Evolutionary conservation across 2,888 invertebrate genomes (phyloP).

Genomic region (Labia minor): DNA sequence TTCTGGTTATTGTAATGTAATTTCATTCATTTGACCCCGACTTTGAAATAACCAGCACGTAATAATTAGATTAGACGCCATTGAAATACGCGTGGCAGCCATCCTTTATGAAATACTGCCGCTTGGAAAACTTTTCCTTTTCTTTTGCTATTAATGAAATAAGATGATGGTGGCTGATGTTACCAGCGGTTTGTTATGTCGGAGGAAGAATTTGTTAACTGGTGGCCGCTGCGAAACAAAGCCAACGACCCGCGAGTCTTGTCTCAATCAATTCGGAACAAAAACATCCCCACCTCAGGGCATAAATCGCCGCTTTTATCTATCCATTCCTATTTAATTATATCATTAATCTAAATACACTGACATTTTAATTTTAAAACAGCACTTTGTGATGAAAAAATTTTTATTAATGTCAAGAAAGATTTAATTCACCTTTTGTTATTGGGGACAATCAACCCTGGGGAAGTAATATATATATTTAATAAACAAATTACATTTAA

Average conservation of each 20-base stretch:
- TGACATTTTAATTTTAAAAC: background rate
- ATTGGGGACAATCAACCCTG: background rate
- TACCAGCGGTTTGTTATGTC: background rate
- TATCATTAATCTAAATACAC: background rate
- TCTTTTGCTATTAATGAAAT: slow-evolving; percentile 3
- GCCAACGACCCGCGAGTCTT: background rate
- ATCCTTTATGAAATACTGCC: background rate
- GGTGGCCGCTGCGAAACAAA: background rate
- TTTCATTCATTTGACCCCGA: slow-evolving; percentile 13
- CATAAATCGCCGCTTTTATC: background rate
- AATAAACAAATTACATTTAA: too few relatives aligned
- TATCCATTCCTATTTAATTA: background rate
- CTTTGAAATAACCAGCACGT: background rate
- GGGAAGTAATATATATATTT: too few relatives aligned
- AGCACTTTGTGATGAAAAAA: background rate
- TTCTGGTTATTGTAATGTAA: slow-evolving; percentile 13
- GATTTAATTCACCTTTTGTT: background rate
- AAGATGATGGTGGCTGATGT: slow-evolving; percentile 1
- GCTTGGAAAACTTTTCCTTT: background rate
- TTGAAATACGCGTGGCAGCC: background rate
- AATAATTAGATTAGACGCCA: slow-evolving; percentile 8
- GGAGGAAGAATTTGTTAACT: background rate
- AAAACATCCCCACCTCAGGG: background rate
- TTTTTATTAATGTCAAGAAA: background rate
- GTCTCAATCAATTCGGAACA: background rate